These are phyloP conservation scores for Bombus superbus DNA, from an alignment of 1,140 invertebrate genomes.

Conservation along the genomic window DNA sequence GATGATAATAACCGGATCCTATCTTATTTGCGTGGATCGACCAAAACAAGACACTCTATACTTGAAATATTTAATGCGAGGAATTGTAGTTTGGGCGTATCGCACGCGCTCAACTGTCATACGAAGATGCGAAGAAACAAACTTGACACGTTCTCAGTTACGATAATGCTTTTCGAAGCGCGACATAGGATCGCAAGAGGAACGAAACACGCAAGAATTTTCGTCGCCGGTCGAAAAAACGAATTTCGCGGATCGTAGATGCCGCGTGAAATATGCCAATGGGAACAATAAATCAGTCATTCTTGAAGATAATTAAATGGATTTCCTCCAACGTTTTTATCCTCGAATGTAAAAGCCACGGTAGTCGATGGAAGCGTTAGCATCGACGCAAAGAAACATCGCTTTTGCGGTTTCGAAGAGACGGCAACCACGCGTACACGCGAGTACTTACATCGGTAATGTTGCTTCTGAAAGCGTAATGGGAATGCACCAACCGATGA, in stretches of 20 bases:
- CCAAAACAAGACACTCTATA: too few species aligned
- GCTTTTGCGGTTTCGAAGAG: not conserved
- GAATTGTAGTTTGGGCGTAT: too few species aligned
- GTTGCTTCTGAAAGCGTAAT: conserved; percentile 86
- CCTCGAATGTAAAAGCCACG: not conserved
- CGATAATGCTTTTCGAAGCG: too few species aligned
- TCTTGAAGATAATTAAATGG: not conserved
- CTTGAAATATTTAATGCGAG: too few species aligned
- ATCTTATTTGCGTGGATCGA: too few species aligned
- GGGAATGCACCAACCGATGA: conserved; percentile 85
- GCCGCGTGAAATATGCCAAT: too few species aligned
- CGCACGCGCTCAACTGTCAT: too few species aligned
- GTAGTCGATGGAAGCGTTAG: not conserved
- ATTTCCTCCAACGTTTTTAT: not conserved
- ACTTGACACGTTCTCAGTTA: too few species aligned
- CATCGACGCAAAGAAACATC: not conserved
- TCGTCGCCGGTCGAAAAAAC: fast-evolving
- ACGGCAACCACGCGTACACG: conserved; percentile 57
- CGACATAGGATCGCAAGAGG: fast-evolving
- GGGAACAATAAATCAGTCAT: not conserved
- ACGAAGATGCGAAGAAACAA: too few species aligned
- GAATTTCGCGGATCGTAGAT: too few species aligned
- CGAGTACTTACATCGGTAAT: conserved; percentile 85
- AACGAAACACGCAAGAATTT: not conserved
- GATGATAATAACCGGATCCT: too few species aligned